Evolutionary conservation across 2,113 vertebrate genomes (phyloP).

Genomic region (Phylloscopus trochiloides): DNA sequence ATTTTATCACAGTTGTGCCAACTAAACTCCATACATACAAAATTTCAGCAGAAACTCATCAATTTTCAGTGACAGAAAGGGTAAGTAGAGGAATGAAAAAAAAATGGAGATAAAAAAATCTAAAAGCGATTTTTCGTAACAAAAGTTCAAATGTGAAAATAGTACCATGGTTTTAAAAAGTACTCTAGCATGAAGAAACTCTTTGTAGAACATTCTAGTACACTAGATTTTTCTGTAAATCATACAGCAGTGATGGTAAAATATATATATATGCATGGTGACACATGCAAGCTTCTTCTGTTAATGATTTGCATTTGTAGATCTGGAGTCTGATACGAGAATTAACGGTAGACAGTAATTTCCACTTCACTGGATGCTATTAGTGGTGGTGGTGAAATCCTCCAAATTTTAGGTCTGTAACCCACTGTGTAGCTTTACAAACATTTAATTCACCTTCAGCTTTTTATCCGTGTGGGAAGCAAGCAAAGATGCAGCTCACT

Average conservation of each 20-base stretch:
- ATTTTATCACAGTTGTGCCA: constrained; percentile 98
- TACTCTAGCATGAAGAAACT: background rate
- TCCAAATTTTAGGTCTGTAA: background rate
- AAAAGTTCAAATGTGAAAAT: background rate
- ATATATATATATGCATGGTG: background rate
- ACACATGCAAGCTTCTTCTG: background rate
- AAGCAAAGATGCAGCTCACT: background rate
- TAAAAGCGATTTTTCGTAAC: background rate
- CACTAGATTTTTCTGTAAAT: background rate
- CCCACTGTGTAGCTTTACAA: background rate
- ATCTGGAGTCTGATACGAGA: background rate
- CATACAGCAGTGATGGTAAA: background rate
- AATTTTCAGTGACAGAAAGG: constrained; percentile 96
- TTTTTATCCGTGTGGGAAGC: background rate
- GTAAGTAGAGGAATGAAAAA: constrained; percentile 72
- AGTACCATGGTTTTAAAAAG: background rate
- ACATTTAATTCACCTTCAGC: background rate
- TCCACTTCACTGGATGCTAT: background rate
- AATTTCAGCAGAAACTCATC: constrained; percentile 92
- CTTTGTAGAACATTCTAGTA: background rate
- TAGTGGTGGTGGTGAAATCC: background rate
- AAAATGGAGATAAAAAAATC: background rate
- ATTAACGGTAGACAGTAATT: background rate
- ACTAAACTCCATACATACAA: constrained; percentile 93
- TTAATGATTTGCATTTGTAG: background rate